These are phyloP conservation scores for Drosophila imparisetae DNA, from an alignment of 2,888 invertebrate genomes.

Conservation along the genomic window DNA sequence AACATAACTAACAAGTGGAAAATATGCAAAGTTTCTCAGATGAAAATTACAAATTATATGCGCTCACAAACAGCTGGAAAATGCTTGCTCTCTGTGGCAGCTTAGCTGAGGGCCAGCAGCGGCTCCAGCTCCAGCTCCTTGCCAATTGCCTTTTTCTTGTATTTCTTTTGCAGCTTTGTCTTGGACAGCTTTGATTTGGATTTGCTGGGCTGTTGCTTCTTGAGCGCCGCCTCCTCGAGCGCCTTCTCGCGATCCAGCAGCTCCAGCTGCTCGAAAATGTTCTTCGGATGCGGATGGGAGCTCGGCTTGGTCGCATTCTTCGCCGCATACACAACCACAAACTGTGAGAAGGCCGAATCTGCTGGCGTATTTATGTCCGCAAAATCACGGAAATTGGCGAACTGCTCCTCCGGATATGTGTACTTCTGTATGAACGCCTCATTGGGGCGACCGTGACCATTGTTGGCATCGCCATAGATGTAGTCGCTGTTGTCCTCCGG, in stretches of 20 bases:
- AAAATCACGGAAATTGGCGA: constrained; percentile 95
- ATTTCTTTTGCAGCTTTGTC: constrained; percentile 86
- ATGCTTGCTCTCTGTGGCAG: constrained; percentile 4
- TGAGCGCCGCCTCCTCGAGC: constrained; percentile 73
- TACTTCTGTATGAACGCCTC: constrained; percentile 88
- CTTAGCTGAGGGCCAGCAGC: constrained; percentile 84
- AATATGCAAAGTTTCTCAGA: constrained; percentile 20
- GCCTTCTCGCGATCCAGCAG: constrained; percentile 88
- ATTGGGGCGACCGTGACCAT: constrained; percentile 89
- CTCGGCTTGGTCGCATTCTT: constrained; percentile 88
- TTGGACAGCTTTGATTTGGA: constrained; percentile 88
- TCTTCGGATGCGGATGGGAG: constrained; percentile 87
- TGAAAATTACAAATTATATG: constrained; percentile 22
- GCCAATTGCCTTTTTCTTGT: constrained; percentile 84
- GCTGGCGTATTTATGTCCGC: constrained; percentile 94
- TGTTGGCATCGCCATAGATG: constrained; percentile 86
- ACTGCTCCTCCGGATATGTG: constrained; percentile 92
- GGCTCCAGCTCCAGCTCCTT: constrained; percentile 84
- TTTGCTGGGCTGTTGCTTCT: constrained; percentile 85
- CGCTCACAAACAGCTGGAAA: neutral
- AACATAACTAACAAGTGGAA: constrained; percentile 16
- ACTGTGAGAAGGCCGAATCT: constrained; percentile 92
- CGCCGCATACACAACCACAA: constrained; percentile 93
- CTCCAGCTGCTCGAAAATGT: constrained; percentile 92
- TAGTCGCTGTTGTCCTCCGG: constrained; percentile 86